Base-by-base conservation (phyloP, 2,113 vertebrate genomes). In the Gopherus flavomarginatus region DNA sequence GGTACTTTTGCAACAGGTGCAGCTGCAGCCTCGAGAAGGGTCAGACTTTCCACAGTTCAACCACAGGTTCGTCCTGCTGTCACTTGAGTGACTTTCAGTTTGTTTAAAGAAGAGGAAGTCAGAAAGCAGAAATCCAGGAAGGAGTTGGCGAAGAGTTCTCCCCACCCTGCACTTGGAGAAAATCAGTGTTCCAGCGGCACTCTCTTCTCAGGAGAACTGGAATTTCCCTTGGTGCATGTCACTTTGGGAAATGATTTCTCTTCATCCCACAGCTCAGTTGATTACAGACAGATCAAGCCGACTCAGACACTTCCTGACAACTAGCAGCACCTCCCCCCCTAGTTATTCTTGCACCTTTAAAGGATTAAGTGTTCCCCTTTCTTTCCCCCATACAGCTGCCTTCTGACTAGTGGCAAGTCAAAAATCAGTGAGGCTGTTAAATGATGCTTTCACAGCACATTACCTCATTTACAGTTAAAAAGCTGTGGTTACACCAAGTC, bases 341-440 rank as follows among this genome's bases (percentile, higher is more conserved):
- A 38, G 26, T 42, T 42, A 86, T 72, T 84, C 90, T 72, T 88
- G 79, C 85, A 80, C 89, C 31, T 81, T 42, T 83, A 87, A 90
- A 91, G 79, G 50, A 54, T 44, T 88, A 44, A 38, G 22, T 38
- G 53, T 38, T 87, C 57, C 50, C 81, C 86, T 92, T 83, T 56
- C 96, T 53, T 53, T 21, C 53, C 53, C n/a, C 26, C 92, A 90
- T 82, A 50, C 93, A 89, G 81, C 89, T 92, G 87, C 96, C 88
- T 90, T 88, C 79, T 69, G 57, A 65, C 59, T 59, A 84, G 69
- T 44, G 24, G 24, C 75, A 42, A 44, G 42, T 77, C 42, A 47
- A 47, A 44, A 44, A 13, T 8, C 65, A 72, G 4, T 9, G 35
- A 56, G 83, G 86, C 80, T 85, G 65, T 72, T 35, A 38, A 22